Evolutionary conservation across 1,140 invertebrate genomes (phyloP).

Genomic region (Drosophila kanapiae): DNA sequence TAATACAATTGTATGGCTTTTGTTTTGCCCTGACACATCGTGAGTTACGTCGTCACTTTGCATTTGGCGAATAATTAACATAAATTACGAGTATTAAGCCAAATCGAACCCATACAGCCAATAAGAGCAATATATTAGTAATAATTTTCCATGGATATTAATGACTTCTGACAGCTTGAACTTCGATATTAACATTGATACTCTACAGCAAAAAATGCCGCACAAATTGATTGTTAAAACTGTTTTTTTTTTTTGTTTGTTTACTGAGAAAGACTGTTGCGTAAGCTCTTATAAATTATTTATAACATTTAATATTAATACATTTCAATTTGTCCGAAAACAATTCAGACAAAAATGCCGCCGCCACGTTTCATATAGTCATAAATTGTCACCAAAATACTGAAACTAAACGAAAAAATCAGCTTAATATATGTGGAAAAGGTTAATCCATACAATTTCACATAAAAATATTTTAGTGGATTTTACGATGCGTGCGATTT

Average conservation of each 20-base stretch:
- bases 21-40: slow-evolving; percentile 46
- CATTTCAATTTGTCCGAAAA: slow-evolving; percentile 78
- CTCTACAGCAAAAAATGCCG: slow-evolving; percentile 8
- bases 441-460: slow-evolving; percentile 45
- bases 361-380: slow-evolving; percentile 34
- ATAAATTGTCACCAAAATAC: slow-evolving; percentile 63
- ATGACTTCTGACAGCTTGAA: slow-evolving; percentile 63
- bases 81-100: slow-evolving; percentile 43
- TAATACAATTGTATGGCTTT: slow-evolving; percentile 48
- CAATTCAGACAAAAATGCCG: slow-evolving; percentile 60
- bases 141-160: slow-evolving; percentile 52
- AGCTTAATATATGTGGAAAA: slow-evolving; percentile 38
- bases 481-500: slow-evolving; percentile 66
- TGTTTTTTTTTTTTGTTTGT: slow-evolving; percentile 20
- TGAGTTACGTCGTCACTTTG: slow-evolving; percentile 50
- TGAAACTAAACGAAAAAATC: slow-evolving; percentile 41
- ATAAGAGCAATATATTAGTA: slow-evolving; percentile 16
- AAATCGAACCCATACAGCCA: slow-evolving; percentile 18
- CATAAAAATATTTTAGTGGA: slow-evolving; percentile 70
- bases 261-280: slow-evolving; percentile 22
- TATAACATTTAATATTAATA: slow-evolving; percentile 67
- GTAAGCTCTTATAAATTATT: slow-evolving; percentile 64
- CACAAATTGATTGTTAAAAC: slow-evolving; percentile 22
- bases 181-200: slow-evolving; percentile 39
- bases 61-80: slow-evolving; percentile 65